phyloP scores from a whole-genome alignment of 2,888 invertebrate species.

The Strigamia maritima region DNA sequence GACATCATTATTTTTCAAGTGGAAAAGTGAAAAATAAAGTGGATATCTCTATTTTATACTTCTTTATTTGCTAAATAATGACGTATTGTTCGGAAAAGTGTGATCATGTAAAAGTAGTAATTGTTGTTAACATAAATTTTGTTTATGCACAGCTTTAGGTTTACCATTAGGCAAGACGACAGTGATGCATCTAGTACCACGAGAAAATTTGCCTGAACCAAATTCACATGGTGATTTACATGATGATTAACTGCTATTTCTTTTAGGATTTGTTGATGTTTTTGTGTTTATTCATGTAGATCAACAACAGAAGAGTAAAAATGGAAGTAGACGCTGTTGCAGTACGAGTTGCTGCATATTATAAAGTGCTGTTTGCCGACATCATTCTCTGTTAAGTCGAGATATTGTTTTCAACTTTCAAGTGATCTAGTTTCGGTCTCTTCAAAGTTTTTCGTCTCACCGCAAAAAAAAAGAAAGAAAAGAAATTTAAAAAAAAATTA shows the following conservation, averaged over 20 bases:
- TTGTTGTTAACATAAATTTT: not conserved
- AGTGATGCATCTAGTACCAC: constrained; percentile 99
- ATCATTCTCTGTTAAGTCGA: not conserved
- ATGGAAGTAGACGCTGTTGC: constrained; percentile 91
- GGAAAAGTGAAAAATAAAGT: too few species aligned
- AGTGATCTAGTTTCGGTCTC: constrained; percentile 32
- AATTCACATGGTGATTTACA: constrained; percentile 79
- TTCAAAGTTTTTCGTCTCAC: constrained; percentile 1
- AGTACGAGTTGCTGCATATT: constrained; percentile 89
- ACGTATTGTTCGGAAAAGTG: too few species aligned
- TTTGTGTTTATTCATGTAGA: constrained; percentile 62
- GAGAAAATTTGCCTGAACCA: constrained; percentile 98
- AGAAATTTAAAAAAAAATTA: not conserved
- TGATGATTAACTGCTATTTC: constrained; percentile 20
- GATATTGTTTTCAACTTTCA: not conserved
- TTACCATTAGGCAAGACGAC: constrained; percentile 96
- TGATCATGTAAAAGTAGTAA: too few species aligned
- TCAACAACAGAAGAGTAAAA: constrained; percentile 94
- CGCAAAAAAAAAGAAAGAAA: not conserved
- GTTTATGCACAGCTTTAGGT: constrained; percentile 69
- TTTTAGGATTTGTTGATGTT: constrained; percentile 46
- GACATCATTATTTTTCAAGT: too few species aligned
- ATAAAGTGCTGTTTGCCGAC: constrained; percentile 56
- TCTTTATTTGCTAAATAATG: too few species aligned
- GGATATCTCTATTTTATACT: too few species aligned